Evolutionary conservation across 1,140 invertebrate genomes (phyloP).

Genomic region (Lepidotrigona ventralis): DNA sequence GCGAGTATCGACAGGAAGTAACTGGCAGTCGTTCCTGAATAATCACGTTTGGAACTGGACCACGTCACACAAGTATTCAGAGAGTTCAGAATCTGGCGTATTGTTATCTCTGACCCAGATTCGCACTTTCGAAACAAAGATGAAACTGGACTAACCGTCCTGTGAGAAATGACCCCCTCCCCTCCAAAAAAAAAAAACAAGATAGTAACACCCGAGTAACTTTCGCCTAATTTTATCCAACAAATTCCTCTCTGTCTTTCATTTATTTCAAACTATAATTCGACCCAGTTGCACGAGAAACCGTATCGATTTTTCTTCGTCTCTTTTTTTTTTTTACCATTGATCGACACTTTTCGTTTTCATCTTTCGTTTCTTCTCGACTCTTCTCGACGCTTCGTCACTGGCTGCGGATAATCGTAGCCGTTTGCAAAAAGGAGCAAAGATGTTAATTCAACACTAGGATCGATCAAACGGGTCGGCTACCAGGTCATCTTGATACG

Average conservation of each 20-base stretch:
- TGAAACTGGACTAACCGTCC: neutral
- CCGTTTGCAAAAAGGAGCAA: neutral
- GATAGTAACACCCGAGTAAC: no score
- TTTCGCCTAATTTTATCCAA: no score
- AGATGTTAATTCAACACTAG: slow-evolving; percentile 35
- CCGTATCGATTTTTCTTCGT: neutral
- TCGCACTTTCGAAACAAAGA: neutral
- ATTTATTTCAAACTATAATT: neutral
- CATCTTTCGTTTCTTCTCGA: neutral
- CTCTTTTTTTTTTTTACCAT: neutral
- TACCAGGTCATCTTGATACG: slow-evolving; percentile 41
- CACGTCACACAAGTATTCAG: neutral
- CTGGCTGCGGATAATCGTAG: no score
- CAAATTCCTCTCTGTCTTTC: neutral
- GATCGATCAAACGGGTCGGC: slow-evolving; percentile 33
- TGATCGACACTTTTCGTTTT: neutral
- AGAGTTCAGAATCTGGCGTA: neutral
- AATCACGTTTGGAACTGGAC: neutral
- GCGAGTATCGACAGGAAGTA: neutral
- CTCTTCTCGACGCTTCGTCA: neutral
- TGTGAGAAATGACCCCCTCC: neutral
- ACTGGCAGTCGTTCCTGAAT: neutral
- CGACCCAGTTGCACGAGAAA: neutral
- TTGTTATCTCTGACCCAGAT: neutral
- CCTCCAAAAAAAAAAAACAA: no score